Evolutionary conservation across 2,888 invertebrate genomes (phyloP).

Genomic region (Eristalinus aeneus): DNA sequence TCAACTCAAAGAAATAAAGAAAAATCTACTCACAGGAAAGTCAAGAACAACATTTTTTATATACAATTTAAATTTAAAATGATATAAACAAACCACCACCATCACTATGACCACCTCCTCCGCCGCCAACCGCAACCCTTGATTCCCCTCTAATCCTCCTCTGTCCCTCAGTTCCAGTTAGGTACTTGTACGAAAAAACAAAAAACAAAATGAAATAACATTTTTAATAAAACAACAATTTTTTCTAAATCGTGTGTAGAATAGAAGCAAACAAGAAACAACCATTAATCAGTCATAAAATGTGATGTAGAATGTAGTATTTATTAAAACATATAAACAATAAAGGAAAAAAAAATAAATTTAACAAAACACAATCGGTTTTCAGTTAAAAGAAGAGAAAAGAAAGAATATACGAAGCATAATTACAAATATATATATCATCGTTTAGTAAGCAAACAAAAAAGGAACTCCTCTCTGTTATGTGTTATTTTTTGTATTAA

Average conservation of each 20-base stretch:
- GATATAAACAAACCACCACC: conserved; percentile 32
- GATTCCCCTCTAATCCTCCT: neutral
- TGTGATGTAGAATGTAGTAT: conserved; percentile 74
- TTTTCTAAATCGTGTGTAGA: conserved; percentile 62
- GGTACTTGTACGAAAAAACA: conserved; percentile 77
- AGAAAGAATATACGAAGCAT: conserved; percentile 44
- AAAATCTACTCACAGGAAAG: conserved; percentile 49
- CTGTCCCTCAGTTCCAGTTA: conserved; percentile 28
- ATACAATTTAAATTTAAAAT: conserved; percentile 41
- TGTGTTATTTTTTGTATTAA: conserved; percentile 61
- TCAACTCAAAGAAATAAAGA: conserved; percentile 39
- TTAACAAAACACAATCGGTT: conserved; percentile 66
- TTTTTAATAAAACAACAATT: conserved; percentile 59
- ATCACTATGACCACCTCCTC: conserved; percentile 6
- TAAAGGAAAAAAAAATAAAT: conserved; percentile 32
- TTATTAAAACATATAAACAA: conserved; percentile 70
- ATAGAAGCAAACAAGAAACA: conserved; percentile 68
- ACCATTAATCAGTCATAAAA: conserved; percentile 73
- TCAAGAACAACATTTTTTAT: conserved; percentile 44
- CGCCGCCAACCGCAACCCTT: neutral
- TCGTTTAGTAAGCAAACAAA: conserved; percentile 49
- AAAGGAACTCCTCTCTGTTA: conserved; percentile 67
- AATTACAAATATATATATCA: conserved; percentile 44
- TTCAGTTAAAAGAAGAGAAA: conserved; percentile 59
- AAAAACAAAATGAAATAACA: too few relatives aligned